phyloP scores from a whole-genome alignment of 2,113 vertebrate genomes.

The Forbesichthys agassizii region DNA sequence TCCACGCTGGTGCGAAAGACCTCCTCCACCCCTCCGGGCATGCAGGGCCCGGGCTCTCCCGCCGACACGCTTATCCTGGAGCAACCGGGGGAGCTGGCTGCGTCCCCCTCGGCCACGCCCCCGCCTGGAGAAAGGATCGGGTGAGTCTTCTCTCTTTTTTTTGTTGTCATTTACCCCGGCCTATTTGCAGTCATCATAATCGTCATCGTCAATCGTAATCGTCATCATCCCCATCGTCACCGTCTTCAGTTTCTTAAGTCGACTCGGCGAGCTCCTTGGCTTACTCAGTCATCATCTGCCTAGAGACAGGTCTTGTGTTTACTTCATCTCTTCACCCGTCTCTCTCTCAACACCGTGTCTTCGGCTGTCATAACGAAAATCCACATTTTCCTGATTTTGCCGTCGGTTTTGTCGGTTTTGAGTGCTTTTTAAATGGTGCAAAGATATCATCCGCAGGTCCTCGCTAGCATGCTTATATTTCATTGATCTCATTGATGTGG shows the following conservation, averaged over 20 bases:
- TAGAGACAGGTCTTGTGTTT: neutral
- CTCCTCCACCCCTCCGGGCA: conserved; percentile 84
- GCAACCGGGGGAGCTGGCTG: conserved; percentile 80
- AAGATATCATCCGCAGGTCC: conserved; percentile 46
- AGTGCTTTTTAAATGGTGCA: conserved; percentile 15
- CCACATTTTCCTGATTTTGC: too few relatives aligned
- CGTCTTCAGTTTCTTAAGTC: conserved; percentile 11
- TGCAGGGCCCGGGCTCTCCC: conserved; percentile 84
- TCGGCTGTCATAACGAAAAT: too few relatives aligned
- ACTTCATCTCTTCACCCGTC: conserved; percentile 12
- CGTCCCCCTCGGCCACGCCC: conserved; percentile 79
- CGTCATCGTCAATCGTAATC: too few relatives aligned
- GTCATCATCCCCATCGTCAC: conserved; percentile 7
- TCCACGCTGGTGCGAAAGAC: conserved; percentile 81
- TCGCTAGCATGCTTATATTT: conserved; percentile 62
- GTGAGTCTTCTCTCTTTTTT: conserved; percentile 77
- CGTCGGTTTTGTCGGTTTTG: conserved; percentile 10
- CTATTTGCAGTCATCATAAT: conserved; percentile 34
- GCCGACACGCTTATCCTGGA: conserved; percentile 86
- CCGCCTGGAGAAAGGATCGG: conserved; percentile 83
- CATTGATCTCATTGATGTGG: conserved; percentile 44
- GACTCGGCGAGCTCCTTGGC: conserved; percentile 22
- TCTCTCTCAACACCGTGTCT: conserved; percentile 4
- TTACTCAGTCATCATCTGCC: conserved; percentile 21
- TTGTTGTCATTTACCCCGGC: conserved; percentile 20